Evolutionary conservation across 2,113 vertebrate species (phyloP).

Genomic region (Macrotus californicus): DNA sequence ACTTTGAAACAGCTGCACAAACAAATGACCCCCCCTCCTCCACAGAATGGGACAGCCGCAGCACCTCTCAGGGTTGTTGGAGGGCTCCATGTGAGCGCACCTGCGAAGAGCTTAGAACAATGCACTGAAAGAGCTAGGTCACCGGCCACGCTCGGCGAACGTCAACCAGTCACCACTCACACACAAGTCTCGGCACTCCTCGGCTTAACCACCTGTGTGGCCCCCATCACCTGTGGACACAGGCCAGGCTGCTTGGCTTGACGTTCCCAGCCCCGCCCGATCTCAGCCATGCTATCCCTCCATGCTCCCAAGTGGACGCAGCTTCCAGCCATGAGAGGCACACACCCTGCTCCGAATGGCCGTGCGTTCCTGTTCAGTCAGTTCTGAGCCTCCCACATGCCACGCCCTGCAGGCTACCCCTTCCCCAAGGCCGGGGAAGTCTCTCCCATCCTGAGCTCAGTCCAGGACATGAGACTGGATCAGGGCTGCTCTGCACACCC

Average conservation of each 20-base stretch:
- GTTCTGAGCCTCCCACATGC: background rate
- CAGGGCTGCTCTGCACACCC: background rate
- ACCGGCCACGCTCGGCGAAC: background rate
- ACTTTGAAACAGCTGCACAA: background rate
- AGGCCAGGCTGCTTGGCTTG: background rate
- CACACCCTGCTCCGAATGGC: background rate
- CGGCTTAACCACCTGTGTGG: background rate
- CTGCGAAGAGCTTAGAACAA: background rate
- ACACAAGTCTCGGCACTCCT: background rate
- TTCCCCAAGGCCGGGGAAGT: background rate
- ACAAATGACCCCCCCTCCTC: background rate
- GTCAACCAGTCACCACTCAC: background rate
- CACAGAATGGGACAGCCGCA: background rate
- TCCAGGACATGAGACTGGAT: background rate
- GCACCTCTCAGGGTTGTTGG: background rate
- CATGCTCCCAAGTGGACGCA: accelerated
- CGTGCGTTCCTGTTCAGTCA: background rate
- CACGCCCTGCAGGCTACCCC: background rate
- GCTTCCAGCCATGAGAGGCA: background rate
- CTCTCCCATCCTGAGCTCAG: background rate
- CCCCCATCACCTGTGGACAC: too few species aligned
- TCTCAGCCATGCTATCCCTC: accelerated
- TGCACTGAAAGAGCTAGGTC: background rate
- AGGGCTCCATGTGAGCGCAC: background rate
- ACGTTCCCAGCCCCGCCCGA: background rate